Percentiles rank a stretch among this genome's conserved stretches.
Conservation (phyloP, 2,888 invertebrate genomes). For the Anodontia alba region DNA sequence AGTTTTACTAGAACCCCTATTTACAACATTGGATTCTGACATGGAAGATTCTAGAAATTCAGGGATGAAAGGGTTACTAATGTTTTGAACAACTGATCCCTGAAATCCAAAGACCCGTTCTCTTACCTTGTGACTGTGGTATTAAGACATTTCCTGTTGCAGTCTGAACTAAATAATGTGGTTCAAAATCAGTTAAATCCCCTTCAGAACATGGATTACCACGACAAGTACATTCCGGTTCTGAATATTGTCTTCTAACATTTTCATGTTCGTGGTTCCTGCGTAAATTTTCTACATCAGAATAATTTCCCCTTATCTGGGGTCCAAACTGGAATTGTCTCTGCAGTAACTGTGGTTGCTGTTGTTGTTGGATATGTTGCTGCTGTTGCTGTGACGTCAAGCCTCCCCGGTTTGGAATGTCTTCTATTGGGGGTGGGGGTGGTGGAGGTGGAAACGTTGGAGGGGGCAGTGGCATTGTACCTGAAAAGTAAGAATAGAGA, state of each 20-base stretch:
- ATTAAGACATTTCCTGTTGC: constrained; percentile 78
- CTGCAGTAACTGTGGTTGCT: constrained; percentile 64
- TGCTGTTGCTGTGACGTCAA: constrained; percentile 31
- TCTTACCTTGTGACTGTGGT: constrained; percentile 67
- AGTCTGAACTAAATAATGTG: constrained; percentile 81
- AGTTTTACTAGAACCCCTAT: no score
- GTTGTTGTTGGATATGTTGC: constrained; percentile 49
- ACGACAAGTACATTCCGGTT: constrained; percentile 52
- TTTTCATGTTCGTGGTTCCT: constrained; percentile 65
- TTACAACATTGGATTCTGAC: no score
- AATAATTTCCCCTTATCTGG: constrained; percentile 78
- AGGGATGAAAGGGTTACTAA: no score
- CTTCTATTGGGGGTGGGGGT: constrained; percentile 81
- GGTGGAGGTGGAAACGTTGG: constrained; percentile 75
- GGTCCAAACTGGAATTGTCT: constrained; percentile 78
- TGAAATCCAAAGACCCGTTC: no score
- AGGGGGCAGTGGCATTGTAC: constrained; percentile 77
- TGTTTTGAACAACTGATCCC: no score
- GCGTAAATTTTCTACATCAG: constrained; percentile 72
- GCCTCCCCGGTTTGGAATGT: constrained; percentile 79
- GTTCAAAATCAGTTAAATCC: constrained; percentile 78
- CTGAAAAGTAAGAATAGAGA: constrained; percentile 72
- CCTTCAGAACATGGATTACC: constrained; percentile 74
- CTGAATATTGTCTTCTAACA: constrained; percentile 58
- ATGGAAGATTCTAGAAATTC: no score